These are phyloP conservation scores for Hucho hucho DNA, from an alignment of 2,113 vertebrate genomes.

Conservation along the genomic window DNA sequence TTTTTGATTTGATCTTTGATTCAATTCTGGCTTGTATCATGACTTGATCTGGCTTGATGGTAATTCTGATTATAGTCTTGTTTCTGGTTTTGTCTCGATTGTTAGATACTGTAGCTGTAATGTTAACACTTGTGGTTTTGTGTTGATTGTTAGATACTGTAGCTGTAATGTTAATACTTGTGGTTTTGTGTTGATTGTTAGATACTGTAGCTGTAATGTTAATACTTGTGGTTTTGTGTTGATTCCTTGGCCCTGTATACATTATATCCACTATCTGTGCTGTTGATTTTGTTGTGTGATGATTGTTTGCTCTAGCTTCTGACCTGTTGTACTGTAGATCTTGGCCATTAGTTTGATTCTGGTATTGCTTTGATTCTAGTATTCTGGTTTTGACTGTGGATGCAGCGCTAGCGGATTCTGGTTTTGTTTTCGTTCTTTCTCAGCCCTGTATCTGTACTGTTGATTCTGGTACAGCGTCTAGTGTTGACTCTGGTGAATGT, in stretches of 20 bases:
- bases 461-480: background rate
- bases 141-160: too few relatives aligned
- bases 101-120: background rate
- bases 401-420: conserved; percentile 26
- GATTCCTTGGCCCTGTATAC: background rate
- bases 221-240: too few relatives aligned
- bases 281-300: background rate
- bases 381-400: conserved; percentile 55
- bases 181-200: too few relatives aligned
- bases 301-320: background rate
- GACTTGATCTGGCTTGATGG: background rate
- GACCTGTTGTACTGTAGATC: background rate
- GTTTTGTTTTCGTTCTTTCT: too few relatives aligned
- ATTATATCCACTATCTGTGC: background rate
- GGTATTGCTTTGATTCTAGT: background rate
- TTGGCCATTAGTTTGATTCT: background rate
- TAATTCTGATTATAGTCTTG: background rate
- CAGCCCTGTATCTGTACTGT: too few relatives aligned
- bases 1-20: background rate
- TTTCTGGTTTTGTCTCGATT: too few relatives aligned
- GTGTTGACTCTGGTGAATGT: conserved; percentile 33
- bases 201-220: too few relatives aligned
- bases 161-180: too few relatives aligned
- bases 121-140: too few relatives aligned
- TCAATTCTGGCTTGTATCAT: background rate